These are phyloP conservation scores for Scaptomyza caliginosa DNA, from an alignment of 2,888 invertebrate species.

Conservation along the genomic window DNA sequence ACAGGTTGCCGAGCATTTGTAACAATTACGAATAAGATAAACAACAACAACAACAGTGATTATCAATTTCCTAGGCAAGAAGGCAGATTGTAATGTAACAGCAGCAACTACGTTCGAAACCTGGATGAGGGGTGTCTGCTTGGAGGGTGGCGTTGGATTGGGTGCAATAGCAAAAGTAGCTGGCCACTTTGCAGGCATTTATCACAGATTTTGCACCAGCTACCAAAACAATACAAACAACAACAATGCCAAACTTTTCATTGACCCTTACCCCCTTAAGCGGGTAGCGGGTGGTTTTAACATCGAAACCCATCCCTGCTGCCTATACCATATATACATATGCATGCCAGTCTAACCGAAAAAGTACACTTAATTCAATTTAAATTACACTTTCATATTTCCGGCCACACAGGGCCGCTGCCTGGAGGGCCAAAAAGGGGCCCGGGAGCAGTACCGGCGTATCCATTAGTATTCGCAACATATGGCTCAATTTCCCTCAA, in stretches of 20 bases:
- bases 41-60: constrained; percentile 52
- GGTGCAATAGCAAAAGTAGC: constrained; percentile 8
- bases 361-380: constrained; percentile 81
- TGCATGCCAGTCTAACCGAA: constrained; percentile 34
- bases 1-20: constrained; percentile 42
- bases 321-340: background rate
- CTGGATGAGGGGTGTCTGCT: constrained; percentile 1
- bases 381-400: constrained; percentile 81
- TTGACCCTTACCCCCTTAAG: background rate
- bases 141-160: background rate
- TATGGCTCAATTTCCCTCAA: constrained; percentile 82
- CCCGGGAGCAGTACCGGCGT: constrained; percentile 20
- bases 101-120: constrained; percentile 10
- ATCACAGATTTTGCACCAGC: constrained; percentile 70
- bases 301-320: constrained; percentile 13
- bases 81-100: constrained; percentile 47
- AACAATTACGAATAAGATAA: constrained; percentile 63
- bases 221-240: constrained; percentile 20
- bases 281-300: constrained; percentile 11
- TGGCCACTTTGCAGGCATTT: constrained; percentile 73
- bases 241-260: constrained; percentile 21
- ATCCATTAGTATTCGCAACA: constrained; percentile 81
- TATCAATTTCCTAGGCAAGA: constrained; percentile 56
- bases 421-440: constrained; percentile 2
- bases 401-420: constrained; percentile 48